phyloP scores from a whole-genome alignment of 2,797 vertebrate species.

The Pangasius larnaudii region DNA sequence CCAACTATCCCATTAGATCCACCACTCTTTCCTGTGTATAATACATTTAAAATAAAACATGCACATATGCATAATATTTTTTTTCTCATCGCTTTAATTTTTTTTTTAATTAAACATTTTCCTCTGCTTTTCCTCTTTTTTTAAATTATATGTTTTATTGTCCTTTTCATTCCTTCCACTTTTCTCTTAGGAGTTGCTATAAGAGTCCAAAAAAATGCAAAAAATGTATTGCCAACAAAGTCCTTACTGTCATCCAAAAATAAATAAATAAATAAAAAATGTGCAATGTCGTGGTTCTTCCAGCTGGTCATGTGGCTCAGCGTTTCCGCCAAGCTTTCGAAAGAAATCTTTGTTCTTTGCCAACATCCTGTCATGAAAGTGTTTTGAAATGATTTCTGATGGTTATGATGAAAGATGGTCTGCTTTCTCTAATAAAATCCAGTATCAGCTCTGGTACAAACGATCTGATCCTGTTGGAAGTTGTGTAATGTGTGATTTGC shows the following conservation, averaged over 20 bases:
- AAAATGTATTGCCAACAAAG: neutral
- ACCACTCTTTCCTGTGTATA: neutral
- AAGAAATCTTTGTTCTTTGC: conserved; percentile 35
- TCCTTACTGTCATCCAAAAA: neutral
- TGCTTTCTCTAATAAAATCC: neutral
- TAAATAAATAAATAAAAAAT: neutral
- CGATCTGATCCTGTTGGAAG: neutral
- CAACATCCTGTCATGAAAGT: conserved; percentile 45
- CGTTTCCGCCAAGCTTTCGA: conserved; percentile 7
- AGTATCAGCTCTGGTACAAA: neutral
- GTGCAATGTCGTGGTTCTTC: neutral
- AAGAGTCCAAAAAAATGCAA: neutral
- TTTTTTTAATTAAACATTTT: neutral
- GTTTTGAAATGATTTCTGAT: neutral
- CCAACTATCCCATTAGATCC: neutral
- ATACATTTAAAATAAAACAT: neutral
- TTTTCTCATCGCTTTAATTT: neutral
- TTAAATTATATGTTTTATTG: neutral
- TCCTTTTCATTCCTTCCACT: neutral
- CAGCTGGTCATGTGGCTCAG: neutral
- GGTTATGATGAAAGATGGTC: neutral
- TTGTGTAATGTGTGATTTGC: neutral
- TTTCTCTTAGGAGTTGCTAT: neutral
- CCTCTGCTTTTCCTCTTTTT: neutral
- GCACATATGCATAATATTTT: neutral